Base-by-base conservation (phyloP, 2,888 invertebrate species). In the Hyposoter dolosus region DNA sequence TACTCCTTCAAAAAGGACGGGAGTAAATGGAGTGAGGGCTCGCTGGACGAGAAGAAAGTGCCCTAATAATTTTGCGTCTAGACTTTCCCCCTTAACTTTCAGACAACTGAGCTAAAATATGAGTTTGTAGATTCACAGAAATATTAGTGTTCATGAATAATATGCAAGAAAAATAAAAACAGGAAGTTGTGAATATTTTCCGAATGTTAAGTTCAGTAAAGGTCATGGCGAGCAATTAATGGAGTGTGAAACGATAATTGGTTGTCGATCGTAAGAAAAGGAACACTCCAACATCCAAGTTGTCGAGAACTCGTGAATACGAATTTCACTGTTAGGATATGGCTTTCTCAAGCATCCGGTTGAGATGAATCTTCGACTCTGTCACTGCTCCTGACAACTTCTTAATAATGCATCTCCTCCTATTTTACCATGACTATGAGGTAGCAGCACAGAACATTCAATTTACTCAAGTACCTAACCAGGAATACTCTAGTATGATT, bases 341-440 rank as follows among this genome's bases (percentile, higher is more conserved):
- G 66, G 19, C 5, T 40, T 66, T 53, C 23, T 53, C 77, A 17
- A 78, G 66, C 35, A 66, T 40, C 45, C 50, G 50, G 32, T 43
- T 5, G 43, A 19, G 40, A 28, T 40, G 45, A 68, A 78, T 69
- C 53, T 69, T 78, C 69, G 56, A 68, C 77, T 32, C 65, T 84
- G 40, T 9, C 19, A 3, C 91, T 92, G 92, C 87, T 80, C 72
- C 87, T 92, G 92, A 92, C 92, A 92, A 88, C 90, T 90, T 90
- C 88, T 89, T 91, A 90, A 92, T 90, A 90, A 91, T 88, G 81
- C 87, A 87, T 71, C 81, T 63, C 78, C 72, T 66, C 80, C 71
- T 35, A 65, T 65, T 79, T 75, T 19, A 87, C 78, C 83, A 74
- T 19, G 75, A 60, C 47, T 40, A n/a, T 50, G 47, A 66, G 32